Conservation (phyloP, 1,140 invertebrate species). For the Melipona quadrifasciata region DNA sequence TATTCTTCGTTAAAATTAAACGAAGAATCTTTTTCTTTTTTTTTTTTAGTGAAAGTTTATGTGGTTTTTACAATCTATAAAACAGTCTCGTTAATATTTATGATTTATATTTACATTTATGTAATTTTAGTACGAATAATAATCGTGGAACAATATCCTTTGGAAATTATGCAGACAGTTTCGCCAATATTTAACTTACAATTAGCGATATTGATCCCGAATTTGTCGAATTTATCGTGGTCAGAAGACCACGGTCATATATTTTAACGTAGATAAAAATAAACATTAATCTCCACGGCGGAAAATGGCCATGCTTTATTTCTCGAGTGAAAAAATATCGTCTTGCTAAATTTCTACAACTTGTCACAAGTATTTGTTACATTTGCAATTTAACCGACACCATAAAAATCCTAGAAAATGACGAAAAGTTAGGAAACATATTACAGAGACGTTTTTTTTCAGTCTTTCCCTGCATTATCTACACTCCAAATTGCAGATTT, state of each 20-base stretch:
- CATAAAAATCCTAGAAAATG: not conserved
- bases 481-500: slow-evolving; percentile 3
- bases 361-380: not conserved
- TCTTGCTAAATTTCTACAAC: not conserved
- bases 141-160: not conserved
- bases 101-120: not conserved
- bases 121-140: not conserved
- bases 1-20: not conserved
- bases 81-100: not conserved
- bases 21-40: not conserved
- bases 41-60: not conserved
- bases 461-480: not conserved
- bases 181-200: not conserved
- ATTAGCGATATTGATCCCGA: slow-evolving; percentile 23
- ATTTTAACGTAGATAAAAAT: slow-evolving; percentile 16
- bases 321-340: not conserved
- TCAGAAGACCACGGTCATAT: slow-evolving; percentile 4
- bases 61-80: not conserved
- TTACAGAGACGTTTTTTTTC: not conserved
- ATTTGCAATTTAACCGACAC: not conserved
- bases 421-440: not conserved
- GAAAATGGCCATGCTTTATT: not conserved
- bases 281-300: slow-evolving; percentile 14
- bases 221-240: slow-evolving; percentile 5
- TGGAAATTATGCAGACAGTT: slow-evolving; percentile 7